Conservation (phyloP, 1,140 invertebrate species). For the Drosophila saltans region DNA sequence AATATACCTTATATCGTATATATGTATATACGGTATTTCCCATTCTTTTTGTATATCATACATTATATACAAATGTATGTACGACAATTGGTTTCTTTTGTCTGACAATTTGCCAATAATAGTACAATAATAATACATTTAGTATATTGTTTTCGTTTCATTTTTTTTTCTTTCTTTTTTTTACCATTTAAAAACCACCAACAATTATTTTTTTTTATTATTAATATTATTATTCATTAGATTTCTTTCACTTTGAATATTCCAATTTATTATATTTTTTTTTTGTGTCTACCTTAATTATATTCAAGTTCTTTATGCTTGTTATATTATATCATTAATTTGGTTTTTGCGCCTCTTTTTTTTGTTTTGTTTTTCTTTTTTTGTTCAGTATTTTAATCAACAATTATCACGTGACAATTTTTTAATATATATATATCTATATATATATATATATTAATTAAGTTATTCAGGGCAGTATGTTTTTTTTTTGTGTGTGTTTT, state of each 20-base stretch:
- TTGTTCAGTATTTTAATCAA: conserved; percentile 45
- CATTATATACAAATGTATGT: conserved; percentile 74
- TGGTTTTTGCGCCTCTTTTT: neutral
- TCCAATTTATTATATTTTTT: conserved; percentile 24
- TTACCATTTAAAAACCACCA: conserved; percentile 64
- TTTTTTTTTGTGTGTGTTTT: conserved; percentile 59
- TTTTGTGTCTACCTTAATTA: conserved; percentile 72
- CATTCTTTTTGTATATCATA: conserved; percentile 61
- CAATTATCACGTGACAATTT: conserved; percentile 82
- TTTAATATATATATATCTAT: conserved; percentile 8
- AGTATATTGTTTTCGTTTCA: conserved; percentile 51
- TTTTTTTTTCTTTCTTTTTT: conserved; percentile 10
- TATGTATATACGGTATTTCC: neutral
- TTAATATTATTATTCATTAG: conserved; percentile 49
- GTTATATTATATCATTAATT: conserved; percentile 44
- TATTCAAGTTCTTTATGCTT: conserved; percentile 66
- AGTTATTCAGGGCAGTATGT: conserved; percentile 74
- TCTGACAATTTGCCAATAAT: conserved; percentile 78
- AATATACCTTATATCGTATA: conserved; percentile 65
- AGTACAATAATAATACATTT: conserved; percentile 56
- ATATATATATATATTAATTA: conserved; percentile 56
- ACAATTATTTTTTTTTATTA: conserved; percentile 60
- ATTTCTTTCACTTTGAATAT: conserved; percentile 20
- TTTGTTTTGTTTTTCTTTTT: conserved; percentile 31
- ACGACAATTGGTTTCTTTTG: conserved; percentile 32